Base-by-base conservation (phyloP, 2,797 vertebrate genomes). In the Danio choprae region DNA sequence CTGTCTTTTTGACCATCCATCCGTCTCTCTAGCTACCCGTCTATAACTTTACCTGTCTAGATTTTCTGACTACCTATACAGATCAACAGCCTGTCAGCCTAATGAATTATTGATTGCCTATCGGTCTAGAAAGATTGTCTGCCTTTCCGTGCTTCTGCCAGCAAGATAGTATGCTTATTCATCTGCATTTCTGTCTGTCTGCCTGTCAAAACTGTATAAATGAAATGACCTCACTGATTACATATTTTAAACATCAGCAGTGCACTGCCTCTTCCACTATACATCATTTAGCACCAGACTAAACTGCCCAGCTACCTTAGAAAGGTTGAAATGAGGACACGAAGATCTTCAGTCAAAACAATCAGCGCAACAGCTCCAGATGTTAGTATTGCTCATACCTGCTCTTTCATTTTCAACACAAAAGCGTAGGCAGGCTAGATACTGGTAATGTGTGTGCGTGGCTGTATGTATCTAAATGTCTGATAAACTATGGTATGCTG, bases 261-360 rank as follows among this genome's bases (percentile, higher is more conserved):
- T 43, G 15, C 41, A 29, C 9, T 10, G 16, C 15, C 22, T 16
- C 12, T 40, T 51, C 2, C 18, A 40, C 2, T 12, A 16, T 41
- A 18, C 29, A 75, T 51, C 4, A 40, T 51, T 18, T 40, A 62
- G 56, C 43, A 18, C 29, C 50, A 74, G 72, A 62, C 72, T 62
- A 74, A 74, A 51, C 22, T 22, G 59, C 1, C 41, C n/a, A 51
- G 29, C 12, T 22, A 41, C 13, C 1, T 29, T 16, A 18, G 11
- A 62, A 16, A 62, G 13, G 38, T 15, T 65, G 6, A 65, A 76
- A 44, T 29, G 18, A 65, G 13, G 38, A 65, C 70, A 59, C 20
- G 15, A 51, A 6, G 38, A 41, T 38, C 7, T 12, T 65, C 11
- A 8, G 43, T 22, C 18, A 18, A 65, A 72, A 22, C 50, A 18